These are phyloP conservation scores for Aspidiotus rigidus DNA, from an alignment of 2,888 invertebrate genomes.

Conservation along the genomic window DNA sequence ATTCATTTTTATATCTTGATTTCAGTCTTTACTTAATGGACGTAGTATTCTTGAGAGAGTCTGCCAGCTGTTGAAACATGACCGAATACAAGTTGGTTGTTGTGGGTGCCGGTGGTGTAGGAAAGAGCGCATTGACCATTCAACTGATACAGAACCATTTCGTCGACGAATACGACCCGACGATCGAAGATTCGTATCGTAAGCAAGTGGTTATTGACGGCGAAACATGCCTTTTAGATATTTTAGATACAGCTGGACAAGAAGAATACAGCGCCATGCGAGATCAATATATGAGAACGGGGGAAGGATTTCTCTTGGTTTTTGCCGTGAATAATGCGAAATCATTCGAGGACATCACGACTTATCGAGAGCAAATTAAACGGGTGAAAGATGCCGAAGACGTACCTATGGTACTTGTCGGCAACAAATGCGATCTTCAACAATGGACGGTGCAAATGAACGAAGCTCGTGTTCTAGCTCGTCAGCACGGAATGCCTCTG, in stretches of 20 bases:
- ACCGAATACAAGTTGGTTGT: constrained; percentile 53
- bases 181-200: constrained; percentile 86
- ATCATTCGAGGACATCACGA: constrained; percentile 86
- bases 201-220: constrained; percentile 90
- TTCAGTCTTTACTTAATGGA: too few relatives aligned
- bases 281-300: constrained; percentile 99
- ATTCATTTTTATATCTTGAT: too few relatives aligned
- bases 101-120: constrained; percentile 80
- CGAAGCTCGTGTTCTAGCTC: constrained; percentile 88
- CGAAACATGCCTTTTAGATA: constrained; percentile 96
- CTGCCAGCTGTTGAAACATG: constrained; percentile 41
- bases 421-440: constrained; percentile 97
- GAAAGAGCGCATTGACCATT: constrained; percentile 94
- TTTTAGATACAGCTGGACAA: constrained; percentile 98
- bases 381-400: constrained; percentile 99
- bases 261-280: constrained; percentile 99
- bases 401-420: constrained; percentile 97
- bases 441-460: constrained; percentile 89
- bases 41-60: too few relatives aligned
- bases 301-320: constrained; percentile 96
- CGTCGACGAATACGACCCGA: constrained; percentile 58
- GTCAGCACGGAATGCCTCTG: constrained; percentile 91
- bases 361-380: constrained; percentile 95
- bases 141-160: constrained; percentile 93
- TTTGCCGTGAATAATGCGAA: constrained; percentile 99